Evolutionary conservation across 2,113 vertebrate genomes (phyloP).

Genomic region (Scomber scombrus): DNA sequence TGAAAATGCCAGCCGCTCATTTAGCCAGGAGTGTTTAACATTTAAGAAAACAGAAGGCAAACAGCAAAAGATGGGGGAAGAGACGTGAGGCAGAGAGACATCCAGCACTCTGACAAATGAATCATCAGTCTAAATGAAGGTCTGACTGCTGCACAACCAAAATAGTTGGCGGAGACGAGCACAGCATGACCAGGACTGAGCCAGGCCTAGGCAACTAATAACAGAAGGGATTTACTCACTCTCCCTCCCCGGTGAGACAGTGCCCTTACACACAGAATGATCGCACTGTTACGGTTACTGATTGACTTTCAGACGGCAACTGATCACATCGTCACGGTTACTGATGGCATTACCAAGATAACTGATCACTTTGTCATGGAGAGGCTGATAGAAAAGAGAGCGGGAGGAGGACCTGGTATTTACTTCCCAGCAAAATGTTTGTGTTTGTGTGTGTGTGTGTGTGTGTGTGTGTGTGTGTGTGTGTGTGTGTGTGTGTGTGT

Average conservation of each 20-base stretch:
- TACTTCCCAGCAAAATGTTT: slow-evolving; percentile 27
- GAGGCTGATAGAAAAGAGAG: slow-evolving; percentile 19
- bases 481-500: no score
- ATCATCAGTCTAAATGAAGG: slow-evolving; percentile 69
- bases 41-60: slow-evolving; percentile 53
- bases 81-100: slow-evolving; percentile 43
- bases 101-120: slow-evolving; percentile 68
- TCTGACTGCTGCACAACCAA: slow-evolving; percentile 17
- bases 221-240: slow-evolving; percentile 54
- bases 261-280: slow-evolving; percentile 53
- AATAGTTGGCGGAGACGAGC: slow-evolving; percentile 37
- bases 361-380: slow-evolving; percentile 63
- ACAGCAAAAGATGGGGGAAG: slow-evolving; percentile 49
- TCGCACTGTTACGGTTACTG: slow-evolving; percentile 45
- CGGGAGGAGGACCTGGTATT: slow-evolving; percentile 34
- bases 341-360: slow-evolving; percentile 66
- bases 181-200: slow-evolving; percentile 26
- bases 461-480: slow-evolving; percentile 19
- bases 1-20: slow-evolving; percentile 64
- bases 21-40: slow-evolving; percentile 77
- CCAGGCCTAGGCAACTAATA: slow-evolving; percentile 19
- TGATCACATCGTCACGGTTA: slow-evolving; percentile 68
- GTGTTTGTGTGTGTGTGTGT: background rate
- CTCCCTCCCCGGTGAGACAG: slow-evolving; percentile 32
- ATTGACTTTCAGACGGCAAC: slow-evolving; percentile 57